These are phyloP conservation scores for Meiosimyza decipiens DNA, from an alignment of 2,888 invertebrate species.

Conservation along the genomic window DNA sequence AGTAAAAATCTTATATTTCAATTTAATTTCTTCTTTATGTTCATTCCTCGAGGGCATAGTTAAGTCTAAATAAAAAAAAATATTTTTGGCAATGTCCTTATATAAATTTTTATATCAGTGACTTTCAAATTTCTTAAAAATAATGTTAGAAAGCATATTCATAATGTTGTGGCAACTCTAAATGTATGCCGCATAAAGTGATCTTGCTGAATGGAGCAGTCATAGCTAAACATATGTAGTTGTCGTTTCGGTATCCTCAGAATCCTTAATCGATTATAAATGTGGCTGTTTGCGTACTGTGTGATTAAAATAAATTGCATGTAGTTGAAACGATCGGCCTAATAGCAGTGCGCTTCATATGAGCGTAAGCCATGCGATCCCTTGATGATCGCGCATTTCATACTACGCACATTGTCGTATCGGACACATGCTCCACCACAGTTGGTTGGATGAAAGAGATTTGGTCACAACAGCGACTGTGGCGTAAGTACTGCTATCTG, in stretches of 20 bases:
- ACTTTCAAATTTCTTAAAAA: too few species aligned
- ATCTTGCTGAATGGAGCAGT: slow-evolving; percentile 28
- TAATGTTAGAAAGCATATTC: too few species aligned
- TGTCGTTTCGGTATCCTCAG: slow-evolving; percentile 25
- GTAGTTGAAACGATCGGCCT: slow-evolving; percentile 39
- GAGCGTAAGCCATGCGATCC: slow-evolving; percentile 30
- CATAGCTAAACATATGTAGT: slow-evolving; percentile 39
- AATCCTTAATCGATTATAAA: slow-evolving; percentile 58
- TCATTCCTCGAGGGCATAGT: too few species aligned
- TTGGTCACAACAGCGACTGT: slow-evolving; percentile 45
- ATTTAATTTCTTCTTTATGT: too few species aligned
- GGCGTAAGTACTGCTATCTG: slow-evolving; percentile 14
- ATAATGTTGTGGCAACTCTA: too few species aligned
- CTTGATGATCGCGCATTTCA: slow-evolving; percentile 23
- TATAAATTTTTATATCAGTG: too few species aligned
- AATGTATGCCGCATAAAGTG: too few species aligned
- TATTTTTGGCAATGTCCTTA: too few species aligned
- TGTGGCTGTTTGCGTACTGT: slow-evolving; percentile 50
- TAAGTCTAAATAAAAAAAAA: too few species aligned
- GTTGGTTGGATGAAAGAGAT: slow-evolving; percentile 47
- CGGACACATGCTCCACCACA: slow-evolving; percentile 18
- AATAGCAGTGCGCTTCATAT: slow-evolving; percentile 29
- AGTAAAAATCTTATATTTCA: too few species aligned
- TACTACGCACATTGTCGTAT: slow-evolving; percentile 11
- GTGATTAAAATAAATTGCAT: slow-evolving; percentile 62